phyloP scores from a whole-genome alignment of 2,113 vertebrate species.

The Carettochelys insculpta region DNA sequence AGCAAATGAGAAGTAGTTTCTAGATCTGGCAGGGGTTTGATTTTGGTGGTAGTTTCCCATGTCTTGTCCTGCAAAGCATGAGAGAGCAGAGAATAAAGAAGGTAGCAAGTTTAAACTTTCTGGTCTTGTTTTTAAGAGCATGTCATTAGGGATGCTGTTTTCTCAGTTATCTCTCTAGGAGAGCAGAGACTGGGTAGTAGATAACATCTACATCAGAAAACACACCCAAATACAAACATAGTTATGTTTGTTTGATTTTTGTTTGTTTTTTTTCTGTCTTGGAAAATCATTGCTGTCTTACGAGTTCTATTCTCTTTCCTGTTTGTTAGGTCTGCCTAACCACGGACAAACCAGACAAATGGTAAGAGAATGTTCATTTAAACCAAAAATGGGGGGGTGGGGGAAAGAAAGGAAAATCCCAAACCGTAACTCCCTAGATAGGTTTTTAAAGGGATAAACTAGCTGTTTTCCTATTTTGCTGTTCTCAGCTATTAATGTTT shows the following conservation, averaged over 20 bases:
- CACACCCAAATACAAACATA: slow-evolving; percentile 56
- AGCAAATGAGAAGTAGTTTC: background rate
- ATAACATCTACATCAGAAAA: slow-evolving; percentile 44
- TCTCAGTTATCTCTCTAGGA: background rate
- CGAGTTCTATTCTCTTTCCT: slow-evolving; percentile 71
- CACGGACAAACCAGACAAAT: slow-evolving; percentile 87
- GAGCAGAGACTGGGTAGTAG: slow-evolving; percentile 23
- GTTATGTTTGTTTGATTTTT: slow-evolving; percentile 69
- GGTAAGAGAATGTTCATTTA: slow-evolving; percentile 81
- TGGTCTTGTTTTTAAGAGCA: slow-evolving; percentile 1
- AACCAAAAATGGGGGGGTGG: slow-evolving; percentile 47
- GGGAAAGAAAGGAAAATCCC: background rate
- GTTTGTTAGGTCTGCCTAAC: slow-evolving; percentile 85
- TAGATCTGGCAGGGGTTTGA: background rate
- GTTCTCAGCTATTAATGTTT: slow-evolving; percentile 58
- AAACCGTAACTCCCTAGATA: slow-evolving; percentile 55
- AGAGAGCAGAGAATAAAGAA: background rate
- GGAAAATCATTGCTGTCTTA: slow-evolving; percentile 73
- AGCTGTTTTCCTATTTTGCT: slow-evolving; percentile 53
- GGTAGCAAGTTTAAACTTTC: background rate
- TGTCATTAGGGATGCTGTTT: slow-evolving; percentile 2
- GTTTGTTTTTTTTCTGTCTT: slow-evolving; percentile 73
- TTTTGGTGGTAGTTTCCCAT: background rate
- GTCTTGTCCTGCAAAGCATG: background rate
- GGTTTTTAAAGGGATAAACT: slow-evolving; percentile 39